Conservation (phyloP, 1,140 invertebrate genomes). For the Trichomalopsis sarcophagae region DNA sequence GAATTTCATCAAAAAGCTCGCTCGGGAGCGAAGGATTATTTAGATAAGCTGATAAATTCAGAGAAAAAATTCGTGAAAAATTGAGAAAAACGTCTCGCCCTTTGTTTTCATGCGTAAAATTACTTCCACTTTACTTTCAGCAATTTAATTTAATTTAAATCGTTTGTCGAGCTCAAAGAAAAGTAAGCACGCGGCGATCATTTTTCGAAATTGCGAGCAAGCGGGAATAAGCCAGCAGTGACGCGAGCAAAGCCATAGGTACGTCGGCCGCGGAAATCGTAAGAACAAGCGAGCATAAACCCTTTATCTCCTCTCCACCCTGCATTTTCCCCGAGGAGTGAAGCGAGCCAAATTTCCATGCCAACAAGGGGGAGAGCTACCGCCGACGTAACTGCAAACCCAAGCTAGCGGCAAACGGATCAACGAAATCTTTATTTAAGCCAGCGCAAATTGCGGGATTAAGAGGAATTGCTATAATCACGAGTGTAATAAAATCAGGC, state of each 20-base stretch:
- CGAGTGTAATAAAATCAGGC: background rate
- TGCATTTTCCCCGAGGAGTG: background rate
- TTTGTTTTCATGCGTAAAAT: too few relatives aligned
- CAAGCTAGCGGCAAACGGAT: background rate
- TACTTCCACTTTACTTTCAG: too few relatives aligned
- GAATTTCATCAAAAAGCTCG: too few relatives aligned
- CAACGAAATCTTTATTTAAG: slow-evolving; percentile 19
- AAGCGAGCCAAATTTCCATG: background rate
- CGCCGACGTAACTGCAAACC: background rate
- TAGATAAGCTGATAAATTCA: too few relatives aligned
- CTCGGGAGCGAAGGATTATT: too few relatives aligned
- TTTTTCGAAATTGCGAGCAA: background rate
- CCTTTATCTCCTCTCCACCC: background rate
- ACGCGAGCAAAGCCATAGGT: background rate
- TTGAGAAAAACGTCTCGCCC: too few relatives aligned
- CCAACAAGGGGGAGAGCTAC: background rate
- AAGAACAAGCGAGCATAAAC: slow-evolving; percentile 11
- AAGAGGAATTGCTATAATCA: background rate
- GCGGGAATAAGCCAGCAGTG: background rate
- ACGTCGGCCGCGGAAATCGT: background rate
- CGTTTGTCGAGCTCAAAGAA: too few relatives aligned
- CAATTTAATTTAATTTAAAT: too few relatives aligned
- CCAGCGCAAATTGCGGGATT: background rate
- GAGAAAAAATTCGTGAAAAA: too few relatives aligned
- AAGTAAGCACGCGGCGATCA: too few relatives aligned